These are phyloP conservation scores for Drosophila maculinotata DNA, from an alignment of 2,888 invertebrate genomes.

Conservation along the genomic window DNA sequence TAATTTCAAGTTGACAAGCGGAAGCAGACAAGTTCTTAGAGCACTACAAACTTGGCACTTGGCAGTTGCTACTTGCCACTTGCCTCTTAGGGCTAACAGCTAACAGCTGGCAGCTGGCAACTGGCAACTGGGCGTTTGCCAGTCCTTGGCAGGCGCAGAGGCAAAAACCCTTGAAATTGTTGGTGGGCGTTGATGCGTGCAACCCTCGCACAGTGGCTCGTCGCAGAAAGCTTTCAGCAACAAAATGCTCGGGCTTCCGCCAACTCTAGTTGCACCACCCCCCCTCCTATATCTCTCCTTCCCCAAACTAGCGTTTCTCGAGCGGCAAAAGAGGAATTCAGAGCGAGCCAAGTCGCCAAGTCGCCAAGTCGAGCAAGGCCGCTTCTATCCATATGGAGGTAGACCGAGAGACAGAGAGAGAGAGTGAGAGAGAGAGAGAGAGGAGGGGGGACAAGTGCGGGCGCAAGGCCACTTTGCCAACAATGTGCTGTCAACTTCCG, in stretches of 20 bases:
- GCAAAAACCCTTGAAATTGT: constrained; percentile 80
- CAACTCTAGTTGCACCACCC: constrained; percentile 32
- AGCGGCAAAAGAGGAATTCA: constrained; percentile 19
- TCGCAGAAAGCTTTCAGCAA: constrained; percentile 77
- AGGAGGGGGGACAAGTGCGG: constrained; percentile 27
- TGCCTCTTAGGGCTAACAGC: constrained; percentile 31
- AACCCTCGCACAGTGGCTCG: constrained; percentile 70
- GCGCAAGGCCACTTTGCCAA: constrained; percentile 74
- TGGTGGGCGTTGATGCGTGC: constrained; percentile 84
- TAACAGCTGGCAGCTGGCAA: constrained; percentile 29
- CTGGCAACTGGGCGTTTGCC: constrained; percentile 54
- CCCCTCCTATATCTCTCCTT: not conserved
- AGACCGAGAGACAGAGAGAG: not conserved
- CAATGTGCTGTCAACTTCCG: constrained; percentile 82
- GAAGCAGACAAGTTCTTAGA: constrained; percentile 74
- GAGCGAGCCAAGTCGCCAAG: constrained; percentile 54
- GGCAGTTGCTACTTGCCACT: constrained; percentile 53
- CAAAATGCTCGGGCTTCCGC: constrained; percentile 79
- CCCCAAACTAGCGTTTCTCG: not conserved
- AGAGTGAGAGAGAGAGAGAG: not conserved
- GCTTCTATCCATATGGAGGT: constrained; percentile 16
- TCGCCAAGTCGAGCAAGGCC: constrained; percentile 76
- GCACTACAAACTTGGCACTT: constrained; percentile 68
- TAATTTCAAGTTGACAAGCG: constrained; percentile 63
- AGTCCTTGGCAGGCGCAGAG: constrained; percentile 43